Conservation (phyloP, 2,113 vertebrate species). For the Neolamprologus devosi region DNA sequence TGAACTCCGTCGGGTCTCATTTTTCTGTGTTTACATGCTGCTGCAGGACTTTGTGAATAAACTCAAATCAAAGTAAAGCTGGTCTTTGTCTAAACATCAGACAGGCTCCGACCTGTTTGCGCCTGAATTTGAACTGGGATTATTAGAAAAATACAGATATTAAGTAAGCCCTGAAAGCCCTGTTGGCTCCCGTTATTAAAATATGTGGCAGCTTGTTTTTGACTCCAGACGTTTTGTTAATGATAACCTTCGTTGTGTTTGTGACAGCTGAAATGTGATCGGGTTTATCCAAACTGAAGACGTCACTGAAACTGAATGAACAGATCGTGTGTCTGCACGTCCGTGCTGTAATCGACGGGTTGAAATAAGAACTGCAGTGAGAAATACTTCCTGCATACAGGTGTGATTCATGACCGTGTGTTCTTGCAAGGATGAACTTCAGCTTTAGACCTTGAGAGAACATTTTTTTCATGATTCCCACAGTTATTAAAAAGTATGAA, state of each 20-base stretch:
- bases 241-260: background rate
- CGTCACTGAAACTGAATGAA: background rate
- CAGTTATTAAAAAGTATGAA: background rate
- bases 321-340: background rate
- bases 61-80: background rate
- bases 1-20: background rate
- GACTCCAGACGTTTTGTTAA: background rate
- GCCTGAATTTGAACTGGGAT: background rate
- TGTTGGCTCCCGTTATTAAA: background rate
- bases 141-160: background rate
- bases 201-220: background rate
- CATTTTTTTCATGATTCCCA: background rate
- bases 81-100: background rate
- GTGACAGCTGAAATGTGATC: background rate
- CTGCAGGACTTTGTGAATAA: background rate
- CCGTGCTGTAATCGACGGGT: background rate
- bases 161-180: background rate
- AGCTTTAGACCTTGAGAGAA: background rate
- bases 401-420: background rate
- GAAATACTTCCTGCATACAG: background rate
- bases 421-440: background rate
- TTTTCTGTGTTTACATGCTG: background rate
- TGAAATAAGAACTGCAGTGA: background rate
- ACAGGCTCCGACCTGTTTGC: background rate
- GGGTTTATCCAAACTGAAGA: background rate